A percentile compares a stretch with the other conserved stretches of the same genome.
Conservation (phyloP, 2,888 invertebrate species). For the Eupithecia pulchellata region DNA sequence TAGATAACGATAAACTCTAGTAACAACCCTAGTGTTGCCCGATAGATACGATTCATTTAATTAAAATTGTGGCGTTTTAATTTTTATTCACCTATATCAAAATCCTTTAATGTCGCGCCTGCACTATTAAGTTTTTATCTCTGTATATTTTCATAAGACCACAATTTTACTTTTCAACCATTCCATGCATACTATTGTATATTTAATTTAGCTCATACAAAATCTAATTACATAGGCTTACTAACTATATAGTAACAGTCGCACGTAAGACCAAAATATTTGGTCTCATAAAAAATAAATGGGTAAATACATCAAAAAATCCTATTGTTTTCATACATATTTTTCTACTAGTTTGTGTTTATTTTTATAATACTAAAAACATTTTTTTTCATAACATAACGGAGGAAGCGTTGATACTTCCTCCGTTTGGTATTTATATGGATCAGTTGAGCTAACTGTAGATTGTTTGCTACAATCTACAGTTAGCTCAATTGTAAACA, state of each 20-base stretch:
- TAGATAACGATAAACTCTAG: slow-evolving; percentile 39
- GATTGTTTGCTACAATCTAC: too few relatives aligned
- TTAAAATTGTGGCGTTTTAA: slow-evolving; percentile 34
- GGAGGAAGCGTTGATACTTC: too few relatives aligned
- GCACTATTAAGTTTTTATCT: background rate
- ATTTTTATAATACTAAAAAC: slow-evolving; percentile 1
- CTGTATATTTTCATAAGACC: slow-evolving; percentile 25
- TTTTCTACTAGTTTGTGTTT: slow-evolving; percentile 15
- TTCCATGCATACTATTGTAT: slow-evolving; percentile 66
- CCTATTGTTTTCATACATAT: slow-evolving; percentile 34
- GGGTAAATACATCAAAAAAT: slow-evolving; percentile 74
- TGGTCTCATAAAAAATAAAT: slow-evolving; percentile 54
- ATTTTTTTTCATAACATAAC: too few relatives aligned
- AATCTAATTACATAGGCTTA: slow-evolving; percentile 76
- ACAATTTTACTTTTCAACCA: slow-evolving; percentile 46
- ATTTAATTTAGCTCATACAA: slow-evolving; percentile 80
- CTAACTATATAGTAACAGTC: slow-evolving; percentile 69
- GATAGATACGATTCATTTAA: slow-evolving; percentile 34
- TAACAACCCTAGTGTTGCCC: slow-evolving; percentile 39
- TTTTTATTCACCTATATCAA: background rate
- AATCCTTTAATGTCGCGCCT: background rate
- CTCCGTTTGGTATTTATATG: too few relatives aligned
- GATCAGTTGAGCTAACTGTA: too few relatives aligned
- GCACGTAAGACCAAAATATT: slow-evolving; percentile 55
- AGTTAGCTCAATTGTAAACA: too few relatives aligned